phyloP scores from a whole-genome alignment of 1,140 invertebrate species.

The Heliconius himera region DNA sequence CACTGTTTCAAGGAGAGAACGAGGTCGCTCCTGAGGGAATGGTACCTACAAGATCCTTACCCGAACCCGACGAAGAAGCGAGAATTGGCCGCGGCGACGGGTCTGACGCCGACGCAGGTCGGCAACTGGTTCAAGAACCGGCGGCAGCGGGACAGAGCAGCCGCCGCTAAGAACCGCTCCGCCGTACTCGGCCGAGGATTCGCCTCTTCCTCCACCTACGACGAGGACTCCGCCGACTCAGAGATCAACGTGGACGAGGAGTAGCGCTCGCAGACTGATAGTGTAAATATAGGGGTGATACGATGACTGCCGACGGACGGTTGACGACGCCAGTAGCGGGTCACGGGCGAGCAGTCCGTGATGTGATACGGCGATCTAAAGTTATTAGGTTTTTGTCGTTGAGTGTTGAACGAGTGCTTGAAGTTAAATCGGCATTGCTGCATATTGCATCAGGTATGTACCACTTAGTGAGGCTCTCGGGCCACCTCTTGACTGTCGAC shows the following conservation, averaged over 20 bases:
- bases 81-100: slow-evolving; percentile 98
- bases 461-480: slow-evolving; percentile 39
- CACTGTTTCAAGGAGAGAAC: slow-evolving; percentile 99
- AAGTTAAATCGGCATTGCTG: slow-evolving; percentile 52
- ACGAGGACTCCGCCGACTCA: slow-evolving; percentile 77
- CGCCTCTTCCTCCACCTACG: slow-evolving; percentile 77
- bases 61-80: slow-evolving; percentile 99
- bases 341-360: slow-evolving; percentile 43
- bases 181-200: slow-evolving; percentile 78
- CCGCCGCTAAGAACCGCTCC: slow-evolving; percentile 99
- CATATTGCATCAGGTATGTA: slow-evolving; percentile 66
- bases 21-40: slow-evolving; percentile 95
- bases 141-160: slow-evolving; percentile 97
- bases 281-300: slow-evolving; percentile 63
- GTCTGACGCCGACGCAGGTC: slow-evolving; percentile 99
- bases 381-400: slow-evolving; percentile 64
- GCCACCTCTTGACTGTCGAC: slow-evolving; percentile 14
- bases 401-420: slow-evolving; percentile 70
- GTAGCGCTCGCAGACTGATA: slow-evolving; percentile 62
- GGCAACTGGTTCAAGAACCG: slow-evolving; percentile 99
- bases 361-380: slow-evolving; percentile 66
- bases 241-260: slow-evolving; percentile 80
- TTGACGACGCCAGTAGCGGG: slow-evolving; percentile 36
- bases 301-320: slow-evolving; percentile 43
- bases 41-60: slow-evolving; percentile 99